Evolutionary conservation across 2,113 vertebrate species (phyloP).

Genomic region (Coryphaenoides rupestris): DNA sequence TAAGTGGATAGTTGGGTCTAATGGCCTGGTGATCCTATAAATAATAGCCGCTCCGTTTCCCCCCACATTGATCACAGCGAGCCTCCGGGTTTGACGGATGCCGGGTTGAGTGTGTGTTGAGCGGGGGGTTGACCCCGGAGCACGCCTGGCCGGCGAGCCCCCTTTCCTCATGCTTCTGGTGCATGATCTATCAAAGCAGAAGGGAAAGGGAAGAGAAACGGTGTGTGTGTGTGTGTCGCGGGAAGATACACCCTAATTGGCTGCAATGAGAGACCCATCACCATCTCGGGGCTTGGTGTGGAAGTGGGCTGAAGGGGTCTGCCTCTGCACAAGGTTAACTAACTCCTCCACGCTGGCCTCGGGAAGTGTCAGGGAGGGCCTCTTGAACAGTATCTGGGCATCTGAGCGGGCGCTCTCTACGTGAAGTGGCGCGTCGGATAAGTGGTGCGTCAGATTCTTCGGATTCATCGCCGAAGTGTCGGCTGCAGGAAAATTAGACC

Average conservation of each 20-base stretch:
- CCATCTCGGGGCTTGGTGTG: slow-evolving; percentile 13
- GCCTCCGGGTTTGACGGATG: slow-evolving; percentile 40
- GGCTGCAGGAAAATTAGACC: background rate
- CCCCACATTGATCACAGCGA: slow-evolving; percentile 67
- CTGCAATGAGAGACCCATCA: slow-evolving; percentile 64
- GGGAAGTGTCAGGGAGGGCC: slow-evolving; percentile 12
- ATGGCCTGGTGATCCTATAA: slow-evolving; percentile 68
- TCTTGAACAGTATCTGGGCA: background rate
- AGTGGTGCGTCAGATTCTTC: too few relatives aligned
- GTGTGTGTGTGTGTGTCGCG: too few relatives aligned
- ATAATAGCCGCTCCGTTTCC: slow-evolving; percentile 67
- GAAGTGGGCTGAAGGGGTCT: slow-evolving; percentile 31
- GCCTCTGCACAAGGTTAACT: slow-evolving; percentile 68
- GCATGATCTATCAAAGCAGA: slow-evolving; percentile 64
- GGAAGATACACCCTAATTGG: slow-evolving; percentile 73
- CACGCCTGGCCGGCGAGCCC: slow-evolving; percentile 57
- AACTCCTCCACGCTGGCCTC: slow-evolving; percentile 44
- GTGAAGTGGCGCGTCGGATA: too few relatives aligned
- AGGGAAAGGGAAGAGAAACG: slow-evolving; percentile 11
- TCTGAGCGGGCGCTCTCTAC: background rate
- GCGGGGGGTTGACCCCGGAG: slow-evolving; percentile 51
- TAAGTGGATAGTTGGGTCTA: slow-evolving; percentile 68
- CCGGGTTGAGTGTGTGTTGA: slow-evolving; percentile 39
- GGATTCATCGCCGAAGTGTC: too few relatives aligned
- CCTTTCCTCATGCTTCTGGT: slow-evolving; percentile 44